These are phyloP conservation scores for Rhimphoctona megacephalus DNA, from an alignment of 2,888 invertebrate genomes.

Conservation along the genomic window DNA sequence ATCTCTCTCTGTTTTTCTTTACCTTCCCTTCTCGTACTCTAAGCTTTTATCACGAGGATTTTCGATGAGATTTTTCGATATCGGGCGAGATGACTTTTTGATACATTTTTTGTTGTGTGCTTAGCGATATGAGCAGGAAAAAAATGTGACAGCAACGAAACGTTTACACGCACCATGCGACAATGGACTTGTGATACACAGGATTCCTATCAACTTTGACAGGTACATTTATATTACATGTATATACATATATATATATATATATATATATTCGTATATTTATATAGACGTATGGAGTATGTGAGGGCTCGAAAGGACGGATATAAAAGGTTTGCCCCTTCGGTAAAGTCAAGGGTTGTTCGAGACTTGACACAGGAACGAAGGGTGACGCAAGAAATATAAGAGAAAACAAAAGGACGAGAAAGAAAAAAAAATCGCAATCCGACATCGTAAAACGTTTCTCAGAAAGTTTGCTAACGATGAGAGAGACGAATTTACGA, in stretches of 20 bases:
- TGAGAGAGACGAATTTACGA: conserved; percentile 64
- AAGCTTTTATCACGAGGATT: conserved; percentile 34
- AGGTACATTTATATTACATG: neutral
- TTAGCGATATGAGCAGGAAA: neutral
- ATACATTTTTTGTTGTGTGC: conserved; percentile 31
- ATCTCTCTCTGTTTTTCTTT: neutral
- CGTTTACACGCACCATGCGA: conserved; percentile 53
- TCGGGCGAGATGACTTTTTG: conserved; percentile 34
- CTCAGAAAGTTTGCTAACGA: conserved; percentile 61
- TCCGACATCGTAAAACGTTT: conserved; percentile 67
- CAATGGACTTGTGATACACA: conserved; percentile 35
- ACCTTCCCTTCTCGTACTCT: neutral
- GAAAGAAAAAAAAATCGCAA: conserved; percentile 47
- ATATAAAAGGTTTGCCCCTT: conserved; percentile 63
- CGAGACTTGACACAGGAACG: conserved; percentile 45
- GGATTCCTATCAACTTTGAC: conserved; percentile 47
- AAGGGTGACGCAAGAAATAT: conserved; percentile 28
- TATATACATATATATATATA: conserved; percentile 18
- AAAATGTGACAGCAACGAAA: conserved; percentile 39
- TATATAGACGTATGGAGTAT: neutral
- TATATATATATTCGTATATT: neutral
- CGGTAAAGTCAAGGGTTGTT: conserved; percentile 61
- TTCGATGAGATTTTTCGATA: conserved; percentile 53
- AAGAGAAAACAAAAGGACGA: conserved; percentile 26
- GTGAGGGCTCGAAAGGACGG: conserved; percentile 38